Evolutionary conservation across 2,113 vertebrate genomes (phyloP), one percentile per base, ranked within the genome.

Genomic region (Ictalurus punctatus): DNA sequence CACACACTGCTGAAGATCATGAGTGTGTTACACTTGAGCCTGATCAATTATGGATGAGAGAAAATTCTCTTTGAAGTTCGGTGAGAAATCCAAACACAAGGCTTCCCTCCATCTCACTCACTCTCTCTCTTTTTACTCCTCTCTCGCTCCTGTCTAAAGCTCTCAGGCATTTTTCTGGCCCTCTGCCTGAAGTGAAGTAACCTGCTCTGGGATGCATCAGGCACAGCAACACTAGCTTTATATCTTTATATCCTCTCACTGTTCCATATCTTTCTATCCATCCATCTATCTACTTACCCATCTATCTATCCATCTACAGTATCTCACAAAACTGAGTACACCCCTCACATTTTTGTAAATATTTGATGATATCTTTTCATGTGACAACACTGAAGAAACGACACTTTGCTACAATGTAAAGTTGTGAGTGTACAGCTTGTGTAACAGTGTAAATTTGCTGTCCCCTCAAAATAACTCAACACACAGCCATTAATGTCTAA

Each of bases 1-100:
- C 61, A 65, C 61, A 69, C 63, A 52, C 83, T 69, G 63, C 83
- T 30, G 40, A 85, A 30, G 67, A 71, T 71, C 48, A 54, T 16
- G 44, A 71, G n/a, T 71, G 44, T 71, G 83, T 30, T 85, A 67
- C 63, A 52, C 25, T 52, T 37, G 13, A 16, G 40, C 3, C 44
- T 74, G 69, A 86, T 86, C 84, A 73, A 74, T 86, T 86, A 74
- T 86, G 67, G n/a, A 86, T 86, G 52, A 86, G 69, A 58, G 52
- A 71, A 86, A 54, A 71, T 85, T 85, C 52, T 86, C 84, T 86
- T 58, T 86, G 67, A 86, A 74, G 67, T 34, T 86, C 12, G 0
- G 9, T 83, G 67, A 73, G 44, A 85, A 85, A 71, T 34, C 27
- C 1, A 6, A 84, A 84, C 44, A 71, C 63, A 52, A 52, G 44